Conservation (phyloP, 2,888 invertebrate genomes). For the Drosophila prostipennis region DNA sequence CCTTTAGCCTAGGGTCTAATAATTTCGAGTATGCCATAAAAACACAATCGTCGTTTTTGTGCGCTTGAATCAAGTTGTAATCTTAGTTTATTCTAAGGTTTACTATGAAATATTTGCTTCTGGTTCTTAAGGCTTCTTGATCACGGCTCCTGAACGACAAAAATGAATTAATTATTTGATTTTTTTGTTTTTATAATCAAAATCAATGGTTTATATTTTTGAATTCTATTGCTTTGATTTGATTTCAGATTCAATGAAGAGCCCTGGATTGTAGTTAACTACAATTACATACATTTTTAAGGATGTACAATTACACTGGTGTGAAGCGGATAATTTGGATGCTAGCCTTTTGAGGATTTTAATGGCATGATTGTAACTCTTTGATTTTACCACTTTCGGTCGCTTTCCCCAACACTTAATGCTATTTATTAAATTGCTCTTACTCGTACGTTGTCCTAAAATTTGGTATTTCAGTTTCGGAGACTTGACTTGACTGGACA, state of each 20-base stretch:
- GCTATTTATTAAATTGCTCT: constrained; percentile 22
- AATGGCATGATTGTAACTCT: constrained; percentile 26
- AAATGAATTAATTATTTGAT: background rate
- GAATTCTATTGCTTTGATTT: constrained; percentile 1
- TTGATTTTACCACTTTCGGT: constrained; percentile 5
- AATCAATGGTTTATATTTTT: background rate
- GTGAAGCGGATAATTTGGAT: background rate
- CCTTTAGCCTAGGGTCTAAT: background rate
- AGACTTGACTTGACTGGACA: constrained; percentile 33
- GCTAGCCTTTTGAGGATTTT: background rate
- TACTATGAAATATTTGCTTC: constrained; percentile 38
- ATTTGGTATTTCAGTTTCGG: constrained; percentile 15
- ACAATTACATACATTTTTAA: background rate
- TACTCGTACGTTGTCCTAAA: constrained; percentile 10
- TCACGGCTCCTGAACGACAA: constrained; percentile 22
- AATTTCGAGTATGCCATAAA: constrained; percentile 30
- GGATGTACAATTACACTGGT: background rate
- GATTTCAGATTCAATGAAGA: constrained; percentile 2
- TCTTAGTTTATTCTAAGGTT: constrained; percentile 24
- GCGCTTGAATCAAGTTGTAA: constrained; percentile 51
- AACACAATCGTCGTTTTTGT: constrained; percentile 60
- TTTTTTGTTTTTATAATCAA: background rate
- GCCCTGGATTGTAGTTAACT: background rate
- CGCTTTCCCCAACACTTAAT: constrained; percentile 3
- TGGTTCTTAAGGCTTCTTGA: constrained; percentile 32